A percentile compares a stretch with the other conserved stretches of the same genome.
phyloP scores from a whole-genome alignment of 2,888 invertebrate genomes.

The Plemyria rubiginata region DNA sequence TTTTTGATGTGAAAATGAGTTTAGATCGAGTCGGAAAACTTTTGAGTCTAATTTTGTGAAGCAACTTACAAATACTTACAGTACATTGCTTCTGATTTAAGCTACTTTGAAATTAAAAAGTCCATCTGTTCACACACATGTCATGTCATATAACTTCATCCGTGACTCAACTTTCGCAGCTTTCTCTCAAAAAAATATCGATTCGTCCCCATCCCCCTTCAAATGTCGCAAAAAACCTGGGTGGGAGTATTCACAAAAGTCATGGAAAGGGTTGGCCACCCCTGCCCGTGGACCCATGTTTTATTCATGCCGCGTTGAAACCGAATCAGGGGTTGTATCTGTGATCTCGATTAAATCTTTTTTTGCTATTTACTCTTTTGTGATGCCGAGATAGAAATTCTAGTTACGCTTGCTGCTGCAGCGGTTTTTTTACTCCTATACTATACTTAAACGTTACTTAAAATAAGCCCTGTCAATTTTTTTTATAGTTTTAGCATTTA shows the following conservation, averaged over 20 bases:
- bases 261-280: constrained; percentile 69
- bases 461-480: too few relatives aligned
- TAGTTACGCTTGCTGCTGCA: background rate
- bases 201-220: constrained; percentile 53
- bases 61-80: too few relatives aligned
- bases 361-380: constrained; percentile 58
- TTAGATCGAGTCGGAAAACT: too few relatives aligned
- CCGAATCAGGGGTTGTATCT: constrained; percentile 64
- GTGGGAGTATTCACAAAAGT: constrained; percentile 69
- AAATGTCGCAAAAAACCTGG: constrained; percentile 73
- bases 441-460: background rate
- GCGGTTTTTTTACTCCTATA: background rate
- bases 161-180: constrained; percentile 30
- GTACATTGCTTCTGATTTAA: background rate
- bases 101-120: background rate
- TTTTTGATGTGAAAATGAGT: too few relatives aligned
- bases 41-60: too few relatives aligned
- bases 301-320: constrained; percentile 77
- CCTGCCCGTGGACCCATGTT: constrained; percentile 64
- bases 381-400: constrained; percentile 30
- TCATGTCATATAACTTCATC: constrained; percentile 5
- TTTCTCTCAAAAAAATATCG: constrained; percentile 54
- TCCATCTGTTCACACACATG: constrained; percentile 26
- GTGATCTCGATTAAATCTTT: constrained; percentile 67
- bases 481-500: too few relatives aligned